Evolutionary conservation across 2,888 invertebrate species (phyloP).

Genomic region (Scelioninae gen. 1): DNA sequence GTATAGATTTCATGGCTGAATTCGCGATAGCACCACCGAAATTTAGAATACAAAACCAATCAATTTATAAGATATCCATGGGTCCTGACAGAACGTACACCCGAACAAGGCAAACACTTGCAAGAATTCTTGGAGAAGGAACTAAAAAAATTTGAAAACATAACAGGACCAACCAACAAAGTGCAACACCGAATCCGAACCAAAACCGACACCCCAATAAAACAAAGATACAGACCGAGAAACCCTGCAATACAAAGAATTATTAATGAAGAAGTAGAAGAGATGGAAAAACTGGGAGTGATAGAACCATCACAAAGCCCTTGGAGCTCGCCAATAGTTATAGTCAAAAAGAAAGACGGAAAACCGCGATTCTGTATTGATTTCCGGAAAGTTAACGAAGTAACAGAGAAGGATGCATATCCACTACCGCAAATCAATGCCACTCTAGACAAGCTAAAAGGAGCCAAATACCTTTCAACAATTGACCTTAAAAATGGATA

Average conservation of each 20-base stretch:
- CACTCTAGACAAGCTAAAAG: slow-evolving; percentile 24
- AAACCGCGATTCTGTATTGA: slow-evolving; percentile 46
- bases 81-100: not conserved
- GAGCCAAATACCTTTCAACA: slow-evolving; percentile 10
- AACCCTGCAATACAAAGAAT: slow-evolving; percentile 70
- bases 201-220: slow-evolving; percentile 36
- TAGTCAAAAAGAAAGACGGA: slow-evolving; percentile 32
- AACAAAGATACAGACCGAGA: slow-evolving; percentile 71
- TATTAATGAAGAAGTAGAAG: slow-evolving; percentile 16
- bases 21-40: not conserved
- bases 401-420: slow-evolving; percentile 19
- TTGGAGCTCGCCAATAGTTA: slow-evolving; percentile 37
- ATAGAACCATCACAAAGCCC: slow-evolving; percentile 38
- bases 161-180: not conserved
- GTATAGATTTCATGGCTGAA: not conserved
- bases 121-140: not conserved
- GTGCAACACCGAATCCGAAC: not conserved
- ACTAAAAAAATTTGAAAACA: not conserved
- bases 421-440: slow-evolving; percentile 11
- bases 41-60: not conserved
- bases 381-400: slow-evolving; percentile 2
- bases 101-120: not conserved
- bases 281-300: slow-evolving; percentile 9
- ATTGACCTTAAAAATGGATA: no score
- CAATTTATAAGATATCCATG: not conserved